Conservation (phyloP, 2,888 invertebrate species). For the Andrena marginata region DNA sequence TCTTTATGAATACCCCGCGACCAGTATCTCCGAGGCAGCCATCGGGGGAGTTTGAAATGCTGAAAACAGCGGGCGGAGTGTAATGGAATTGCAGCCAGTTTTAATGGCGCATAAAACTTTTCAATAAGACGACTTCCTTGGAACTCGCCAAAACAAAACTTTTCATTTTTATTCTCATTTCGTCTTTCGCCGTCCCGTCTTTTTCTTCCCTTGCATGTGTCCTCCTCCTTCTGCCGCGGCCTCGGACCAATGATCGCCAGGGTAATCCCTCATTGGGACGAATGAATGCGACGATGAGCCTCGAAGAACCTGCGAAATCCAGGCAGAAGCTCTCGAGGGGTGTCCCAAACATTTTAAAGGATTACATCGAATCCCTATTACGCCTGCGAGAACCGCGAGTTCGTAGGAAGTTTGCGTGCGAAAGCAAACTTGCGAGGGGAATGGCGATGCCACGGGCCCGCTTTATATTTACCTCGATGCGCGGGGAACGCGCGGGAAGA, state of each 20-base stretch:
- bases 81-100: slow-evolving; percentile 20
- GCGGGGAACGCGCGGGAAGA: slow-evolving; percentile 12
- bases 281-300: background rate
- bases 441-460: slow-evolving; percentile 19
- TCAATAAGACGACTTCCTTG: slow-evolving; percentile 9
- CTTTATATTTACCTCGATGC: slow-evolving; percentile 43
- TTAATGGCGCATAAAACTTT: slow-evolving; percentile 50
- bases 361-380: slow-evolving; percentile 38
- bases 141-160: slow-evolving; percentile 34
- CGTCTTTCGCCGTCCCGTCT: background rate
- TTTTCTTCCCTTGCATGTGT: background rate
- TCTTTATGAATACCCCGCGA: background rate
- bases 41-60: background rate
- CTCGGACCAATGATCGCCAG: background rate
- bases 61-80: background rate
- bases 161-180: background rate
- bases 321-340: background rate
- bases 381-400: slow-evolving; percentile 1
- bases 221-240: too few relatives aligned
- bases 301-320: background rate
- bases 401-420: slow-evolving; percentile 13
- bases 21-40: slow-evolving; percentile 4
- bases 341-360: slow-evolving; percentile 34
- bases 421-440: slow-evolving; percentile 32
- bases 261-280: background rate